Percentiles rank a stretch among this genome's conserved stretches.
These are phyloP conservation scores for Uropetala carovei DNA, from an alignment of 2,888 invertebrate genomes.

Conservation along the genomic window DNA sequence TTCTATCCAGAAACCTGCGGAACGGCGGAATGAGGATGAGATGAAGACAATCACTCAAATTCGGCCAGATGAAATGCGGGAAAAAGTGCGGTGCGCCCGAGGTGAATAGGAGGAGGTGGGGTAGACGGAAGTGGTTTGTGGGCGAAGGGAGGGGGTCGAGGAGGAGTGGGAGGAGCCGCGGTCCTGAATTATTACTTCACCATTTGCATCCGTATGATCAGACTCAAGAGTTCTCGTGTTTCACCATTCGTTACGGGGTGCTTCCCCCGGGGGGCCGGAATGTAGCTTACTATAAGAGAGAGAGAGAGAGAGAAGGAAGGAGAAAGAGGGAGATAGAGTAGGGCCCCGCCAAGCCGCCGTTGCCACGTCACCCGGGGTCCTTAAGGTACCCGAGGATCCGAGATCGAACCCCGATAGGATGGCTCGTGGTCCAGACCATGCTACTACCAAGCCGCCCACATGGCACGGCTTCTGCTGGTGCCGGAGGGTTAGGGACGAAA, in stretches of 20 bases:
- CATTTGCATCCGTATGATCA: slow-evolving; percentile 42
- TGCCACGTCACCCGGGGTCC: neutral
- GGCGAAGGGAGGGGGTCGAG: neutral
- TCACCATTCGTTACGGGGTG: slow-evolving; percentile 4
- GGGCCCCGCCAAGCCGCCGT: neutral
- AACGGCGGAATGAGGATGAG: neutral
- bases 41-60: neutral
- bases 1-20: neutral
- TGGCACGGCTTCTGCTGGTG: neutral
- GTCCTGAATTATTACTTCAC: slow-evolving; percentile 18
- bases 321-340: neutral
- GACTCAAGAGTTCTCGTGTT: slow-evolving; percentile 11
- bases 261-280: slow-evolving; percentile 7
- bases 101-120: neutral
- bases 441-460: neutral
- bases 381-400: neutral
- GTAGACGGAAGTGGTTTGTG: neutral
- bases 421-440: no score
- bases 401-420: neutral
- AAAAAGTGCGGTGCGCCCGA: neutral
- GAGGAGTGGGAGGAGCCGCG: neutral
- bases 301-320: neutral
- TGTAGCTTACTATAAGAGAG: neutral
- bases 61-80: neutral
- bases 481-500: neutral